Percentiles rank a stretch among this genome's conserved stretches.
Conservation (phyloP, 2,888 invertebrate genomes). For the Selenia dentaria region DNA sequence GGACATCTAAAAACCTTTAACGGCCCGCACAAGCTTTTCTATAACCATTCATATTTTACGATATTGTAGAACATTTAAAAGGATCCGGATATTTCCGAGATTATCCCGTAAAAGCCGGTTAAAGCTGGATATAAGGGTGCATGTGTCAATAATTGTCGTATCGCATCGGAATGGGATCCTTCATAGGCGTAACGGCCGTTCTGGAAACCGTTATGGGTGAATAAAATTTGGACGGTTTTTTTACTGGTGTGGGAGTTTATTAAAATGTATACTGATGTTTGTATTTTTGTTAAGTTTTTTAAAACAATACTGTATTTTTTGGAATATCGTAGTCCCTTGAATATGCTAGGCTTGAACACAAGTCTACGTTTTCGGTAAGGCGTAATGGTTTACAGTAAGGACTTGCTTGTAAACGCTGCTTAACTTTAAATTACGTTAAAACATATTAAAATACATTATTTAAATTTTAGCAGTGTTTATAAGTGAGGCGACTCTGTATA, state of each 20-base stretch:
- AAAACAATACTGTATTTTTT: no score
- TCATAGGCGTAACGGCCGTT: constrained; percentile 22
- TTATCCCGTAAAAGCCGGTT: constrained; percentile 28
- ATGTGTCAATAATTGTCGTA: constrained; percentile 35
- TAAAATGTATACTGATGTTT: constrained; percentile 8
- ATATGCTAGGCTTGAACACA: no score
- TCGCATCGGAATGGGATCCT: constrained; percentile 27
- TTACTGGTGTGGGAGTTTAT: constrained; percentile 13
- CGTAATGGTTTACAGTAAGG: no score
- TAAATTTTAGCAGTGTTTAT: no score
- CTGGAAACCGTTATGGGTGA: constrained; percentile 28
- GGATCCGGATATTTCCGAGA: constrained; percentile 27
- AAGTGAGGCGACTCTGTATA: no score
- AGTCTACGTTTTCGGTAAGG: no score
- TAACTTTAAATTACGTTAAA: no score
- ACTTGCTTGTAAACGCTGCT: no score
- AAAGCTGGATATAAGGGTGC: constrained; percentile 28
- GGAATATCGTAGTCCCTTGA: no score
- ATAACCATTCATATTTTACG: constrained; percentile 34
- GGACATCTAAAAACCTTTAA: constrained; percentile 21
- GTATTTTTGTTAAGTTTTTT: no score
- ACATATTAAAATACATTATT: no score
- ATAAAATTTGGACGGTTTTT: constrained; percentile 23
- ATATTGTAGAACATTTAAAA: constrained; percentile 33
- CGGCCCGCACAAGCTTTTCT: constrained; percentile 23